Evolutionary conservation across 2,113 vertebrate genomes (phyloP).

Genomic region (Thryonomys swinderianus): DNA sequence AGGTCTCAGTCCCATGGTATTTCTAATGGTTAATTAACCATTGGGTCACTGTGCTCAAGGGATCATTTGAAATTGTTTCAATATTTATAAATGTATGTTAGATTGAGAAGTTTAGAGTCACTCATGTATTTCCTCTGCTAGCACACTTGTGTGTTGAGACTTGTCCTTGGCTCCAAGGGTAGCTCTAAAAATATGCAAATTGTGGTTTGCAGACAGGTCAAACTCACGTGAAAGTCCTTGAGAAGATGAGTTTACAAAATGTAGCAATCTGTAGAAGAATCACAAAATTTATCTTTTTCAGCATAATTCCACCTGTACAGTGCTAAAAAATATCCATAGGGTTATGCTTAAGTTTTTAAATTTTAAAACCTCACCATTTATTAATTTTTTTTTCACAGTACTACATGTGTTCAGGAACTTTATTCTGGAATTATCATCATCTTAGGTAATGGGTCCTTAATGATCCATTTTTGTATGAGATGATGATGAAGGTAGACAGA

Average conservation of each 20-base stretch:
- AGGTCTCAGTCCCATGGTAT: background rate
- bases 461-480: background rate
- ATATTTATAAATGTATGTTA: slow-evolving; percentile 4
- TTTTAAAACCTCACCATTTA: background rate
- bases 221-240: background rate
- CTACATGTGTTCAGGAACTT: background rate
- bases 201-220: background rate
- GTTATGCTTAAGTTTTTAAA: background rate
- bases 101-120: background rate
- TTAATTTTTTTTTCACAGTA: background rate
- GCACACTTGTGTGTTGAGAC: background rate
- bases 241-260: background rate
- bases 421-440: background rate
- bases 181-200: background rate
- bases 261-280: background rate
- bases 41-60: background rate
- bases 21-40: background rate
- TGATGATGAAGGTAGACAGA: background rate
- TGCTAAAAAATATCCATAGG: background rate
- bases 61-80: slow-evolving; percentile 14
- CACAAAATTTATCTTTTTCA: background rate
- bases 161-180: background rate
- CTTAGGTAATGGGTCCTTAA: background rate
- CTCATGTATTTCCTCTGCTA: background rate
- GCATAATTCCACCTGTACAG: background rate